Evolutionary conservation across 2,797 vertebrate species (phyloP).

Genomic region (Craterocephalus amniculus): DNA sequence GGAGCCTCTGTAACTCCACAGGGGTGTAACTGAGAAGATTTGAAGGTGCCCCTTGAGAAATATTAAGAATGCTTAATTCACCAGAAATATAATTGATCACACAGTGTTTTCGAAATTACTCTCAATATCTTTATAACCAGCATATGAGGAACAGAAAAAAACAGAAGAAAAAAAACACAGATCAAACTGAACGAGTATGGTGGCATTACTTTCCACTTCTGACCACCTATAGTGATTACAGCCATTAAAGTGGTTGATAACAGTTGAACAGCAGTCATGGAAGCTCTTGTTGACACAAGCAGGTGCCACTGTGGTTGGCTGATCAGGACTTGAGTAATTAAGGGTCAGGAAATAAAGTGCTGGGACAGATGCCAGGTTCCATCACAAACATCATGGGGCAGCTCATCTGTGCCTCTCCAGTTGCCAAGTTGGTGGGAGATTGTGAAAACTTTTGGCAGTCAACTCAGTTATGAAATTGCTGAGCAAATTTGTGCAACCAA

Average conservation of each 20-base stretch:
- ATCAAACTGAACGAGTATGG: not conserved
- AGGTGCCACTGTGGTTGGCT: conserved; percentile 32
- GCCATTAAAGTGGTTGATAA: conserved; percentile 13
- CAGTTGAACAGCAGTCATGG: conserved; percentile 9
- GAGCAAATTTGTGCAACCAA: conserved; percentile 15
- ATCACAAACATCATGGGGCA: conserved; percentile 30
- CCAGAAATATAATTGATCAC: conserved; percentile 45
- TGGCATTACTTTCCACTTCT: not conserved
- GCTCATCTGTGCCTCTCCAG: conserved; percentile 7
- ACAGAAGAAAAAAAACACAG: not conserved
- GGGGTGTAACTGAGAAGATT: conserved; percentile 30
- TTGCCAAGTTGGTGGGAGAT: conserved; percentile 24
- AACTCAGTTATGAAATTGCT: conserved; percentile 17
- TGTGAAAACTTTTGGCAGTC: conserved; percentile 18
- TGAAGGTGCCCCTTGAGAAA: conserved; percentile 44
- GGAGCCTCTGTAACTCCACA: conserved; percentile 17
- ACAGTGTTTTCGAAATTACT: conserved; percentile 25
- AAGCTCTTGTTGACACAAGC: conserved; percentile 45
- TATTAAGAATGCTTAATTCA: conserved; percentile 57
- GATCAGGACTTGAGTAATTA: conserved; percentile 28
- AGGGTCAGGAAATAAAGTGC: conserved; percentile 20
- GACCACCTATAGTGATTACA: not conserved
- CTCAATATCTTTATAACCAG: conserved; percentile 3
- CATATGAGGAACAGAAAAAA: not conserved
- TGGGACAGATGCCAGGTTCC: conserved; percentile 18